phyloP scores from a whole-genome alignment of 2,797 vertebrate species.

The Merluccius polli region DNA sequence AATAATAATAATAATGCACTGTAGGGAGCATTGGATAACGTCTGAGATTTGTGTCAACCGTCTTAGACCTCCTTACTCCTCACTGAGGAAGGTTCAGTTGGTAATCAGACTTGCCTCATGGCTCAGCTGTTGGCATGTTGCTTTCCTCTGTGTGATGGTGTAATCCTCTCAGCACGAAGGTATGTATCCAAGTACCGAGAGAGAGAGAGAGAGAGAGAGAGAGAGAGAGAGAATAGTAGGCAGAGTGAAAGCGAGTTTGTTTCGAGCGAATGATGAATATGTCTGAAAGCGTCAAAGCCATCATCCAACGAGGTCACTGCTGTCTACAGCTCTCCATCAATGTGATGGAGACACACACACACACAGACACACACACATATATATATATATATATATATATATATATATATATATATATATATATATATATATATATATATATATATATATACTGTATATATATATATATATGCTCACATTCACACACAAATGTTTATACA shows the following conservation, averaged over 20 bases:
- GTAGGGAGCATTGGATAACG: neutral
- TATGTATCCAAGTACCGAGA: neutral
- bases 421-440: too few relatives aligned
- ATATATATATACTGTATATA: too few relatives aligned
- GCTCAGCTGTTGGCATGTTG: too few relatives aligned
- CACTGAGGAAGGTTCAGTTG: neutral
- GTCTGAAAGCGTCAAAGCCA: neutral
- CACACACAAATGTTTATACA: too few relatives aligned
- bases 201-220: neutral
- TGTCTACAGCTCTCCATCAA: neutral
- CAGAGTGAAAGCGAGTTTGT: neutral
- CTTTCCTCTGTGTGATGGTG: neutral
- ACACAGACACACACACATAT: too few relatives aligned
- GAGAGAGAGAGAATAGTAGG: neutral
- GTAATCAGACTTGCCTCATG: too few relatives aligned
- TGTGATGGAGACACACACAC: neutral
- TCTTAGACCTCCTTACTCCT: neutral
- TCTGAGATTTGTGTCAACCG: neutral
- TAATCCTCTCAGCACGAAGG: neutral
- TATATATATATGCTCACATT: too few relatives aligned
- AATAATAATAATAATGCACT: too few relatives aligned
- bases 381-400: too few relatives aligned
- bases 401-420: too few relatives aligned
- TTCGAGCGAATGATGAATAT: neutral
- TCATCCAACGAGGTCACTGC: neutral